Base-by-base conservation (phyloP, 2,797 vertebrate species). In the Pterois miles region DNA sequence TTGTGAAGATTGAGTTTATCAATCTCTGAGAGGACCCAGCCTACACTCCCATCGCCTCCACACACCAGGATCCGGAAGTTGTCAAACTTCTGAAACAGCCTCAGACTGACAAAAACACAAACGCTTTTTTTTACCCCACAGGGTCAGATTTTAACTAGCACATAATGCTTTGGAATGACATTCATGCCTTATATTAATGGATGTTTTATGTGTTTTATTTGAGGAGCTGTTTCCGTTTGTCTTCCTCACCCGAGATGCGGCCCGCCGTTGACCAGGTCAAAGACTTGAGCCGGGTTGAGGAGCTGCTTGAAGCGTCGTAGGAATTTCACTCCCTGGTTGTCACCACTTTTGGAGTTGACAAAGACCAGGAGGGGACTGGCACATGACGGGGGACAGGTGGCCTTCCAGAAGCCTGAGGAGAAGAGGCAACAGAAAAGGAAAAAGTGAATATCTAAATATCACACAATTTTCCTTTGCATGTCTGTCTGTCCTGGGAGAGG, bases 281-380 rank as follows among this genome's bases (percentile, higher is more conserved):
- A 99, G 86, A 99, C 98, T 91, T 99, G 98, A 86, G 98, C 98
- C 4, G 98, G 98, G 93, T 99, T 99, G 71, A 99, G 96, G 40
- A 99, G 96, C 93, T 99, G 98, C 90, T 99, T 99, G 94, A 99
- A 99, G 76, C 98, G 96, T 6, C 98, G 96, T 50, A 99, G 96
- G 90, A 99, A 99, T 78, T 99, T 99, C 60, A 99, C 98, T 75
- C 98, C 98, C 94, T 99, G 98, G 95, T 99, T 99, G 94, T 99
- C 98, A 65, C 98, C 98, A 62, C 98, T 99, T 96, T 99, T 99
- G 58, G 98, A 99, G 93, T 99, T 99, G 85, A 99, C 98, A 73
- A 99, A 99, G 87, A 99, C 98, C 90, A 99, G 95, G 36, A 99
- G 96, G 68, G 98, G 98, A 82, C 98, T 99, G 93, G 98, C 97